These are phyloP conservation scores for Chloropsis cyanopogon DNA, from an alignment of 2,113 vertebrate species.

Conservation along the genomic window DNA sequence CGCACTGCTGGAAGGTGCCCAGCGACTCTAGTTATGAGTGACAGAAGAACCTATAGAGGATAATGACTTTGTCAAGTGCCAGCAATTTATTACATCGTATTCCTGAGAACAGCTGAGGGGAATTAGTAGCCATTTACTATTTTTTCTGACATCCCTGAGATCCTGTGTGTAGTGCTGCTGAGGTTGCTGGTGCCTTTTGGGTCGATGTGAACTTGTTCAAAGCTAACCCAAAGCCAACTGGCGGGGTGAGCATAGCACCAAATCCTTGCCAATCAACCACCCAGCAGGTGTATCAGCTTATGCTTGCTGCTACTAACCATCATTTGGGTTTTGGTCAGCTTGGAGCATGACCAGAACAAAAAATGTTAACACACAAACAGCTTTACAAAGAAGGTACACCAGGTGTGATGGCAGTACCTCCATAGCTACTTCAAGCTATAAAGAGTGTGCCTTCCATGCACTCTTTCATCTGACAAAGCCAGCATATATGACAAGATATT, in stretches of 20 bases:
- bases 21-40: background rate
- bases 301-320: background rate
- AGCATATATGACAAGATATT: background rate
- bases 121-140: background rate
- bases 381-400: background rate
- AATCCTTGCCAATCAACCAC: background rate
- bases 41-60: background rate
- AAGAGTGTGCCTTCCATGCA: background rate
- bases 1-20: background rate
- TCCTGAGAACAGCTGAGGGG: background rate
- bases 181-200: background rate
- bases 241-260: accelerated
- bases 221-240: background rate
- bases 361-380: background rate
- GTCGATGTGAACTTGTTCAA: background rate
- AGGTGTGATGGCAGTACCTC: background rate
- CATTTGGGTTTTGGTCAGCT: background rate
- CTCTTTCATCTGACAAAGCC: background rate
- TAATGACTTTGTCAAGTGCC: background rate
- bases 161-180: background rate
- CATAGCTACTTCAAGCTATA: background rate
- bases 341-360: background rate
- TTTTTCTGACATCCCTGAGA: background rate
- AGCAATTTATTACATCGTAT: background rate
- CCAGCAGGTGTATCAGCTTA: background rate